Conservation (phyloP, 2,888 invertebrate genomes). For the Macropis europaea region DNA sequence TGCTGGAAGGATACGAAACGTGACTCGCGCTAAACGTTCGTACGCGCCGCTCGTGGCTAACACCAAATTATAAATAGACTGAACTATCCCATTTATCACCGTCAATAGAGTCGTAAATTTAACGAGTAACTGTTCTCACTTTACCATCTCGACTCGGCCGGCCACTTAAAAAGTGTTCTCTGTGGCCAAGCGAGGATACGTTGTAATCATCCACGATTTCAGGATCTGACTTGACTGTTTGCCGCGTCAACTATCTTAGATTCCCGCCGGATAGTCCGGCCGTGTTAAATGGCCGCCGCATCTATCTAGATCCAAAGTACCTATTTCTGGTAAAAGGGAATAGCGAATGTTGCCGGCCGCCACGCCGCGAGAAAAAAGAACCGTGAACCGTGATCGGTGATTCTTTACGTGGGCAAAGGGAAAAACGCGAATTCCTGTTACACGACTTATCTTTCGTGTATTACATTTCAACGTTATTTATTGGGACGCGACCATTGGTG, state of each 20-base stretch:
- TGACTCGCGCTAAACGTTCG: conserved; percentile 6
- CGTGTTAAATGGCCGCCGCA: conserved; percentile 43
- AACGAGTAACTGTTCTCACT: conserved; percentile 54
- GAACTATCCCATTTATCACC: conserved; percentile 60
- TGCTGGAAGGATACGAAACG: conserved; percentile 12
- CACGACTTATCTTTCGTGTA: conserved; percentile 35
- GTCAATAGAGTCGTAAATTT: conserved; percentile 61
- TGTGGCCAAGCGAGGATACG: conserved; percentile 2
- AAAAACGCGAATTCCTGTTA: conserved; percentile 37
- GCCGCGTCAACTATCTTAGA: conserved; percentile 44
- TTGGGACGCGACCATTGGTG: conserved; percentile 14
- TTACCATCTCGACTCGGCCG: conserved; percentile 45
- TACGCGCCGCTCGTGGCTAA: conserved; percentile 19
- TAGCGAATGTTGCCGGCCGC: background rate
- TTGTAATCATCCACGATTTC: conserved; percentile 46
- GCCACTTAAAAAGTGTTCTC: conserved; percentile 13
- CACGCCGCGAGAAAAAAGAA: background rate
- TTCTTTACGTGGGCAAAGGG: background rate
- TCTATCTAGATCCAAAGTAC: conserved; percentile 49
- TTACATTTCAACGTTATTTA: conserved; percentile 47
- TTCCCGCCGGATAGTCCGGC: conserved; percentile 31
- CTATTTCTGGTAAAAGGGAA: conserved; percentile 28
- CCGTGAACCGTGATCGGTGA: conserved; percentile 7
- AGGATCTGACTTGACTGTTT: conserved; percentile 37
- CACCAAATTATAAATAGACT: conserved; percentile 60